phyloP scores from a whole-genome alignment of 2,888 invertebrate species.

The Agelastica alni region DNA sequence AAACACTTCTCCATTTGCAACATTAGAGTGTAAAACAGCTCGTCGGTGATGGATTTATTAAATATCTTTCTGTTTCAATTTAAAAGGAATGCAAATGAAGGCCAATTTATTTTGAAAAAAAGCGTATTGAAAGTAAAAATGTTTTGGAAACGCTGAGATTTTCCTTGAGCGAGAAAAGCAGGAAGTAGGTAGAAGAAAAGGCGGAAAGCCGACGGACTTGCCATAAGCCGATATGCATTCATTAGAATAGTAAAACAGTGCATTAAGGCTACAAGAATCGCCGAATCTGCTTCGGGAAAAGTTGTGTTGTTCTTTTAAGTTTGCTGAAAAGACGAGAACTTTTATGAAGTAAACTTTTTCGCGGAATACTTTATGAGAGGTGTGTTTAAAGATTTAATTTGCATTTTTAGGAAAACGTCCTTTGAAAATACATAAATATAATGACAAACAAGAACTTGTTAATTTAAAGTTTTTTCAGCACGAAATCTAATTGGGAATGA shows the following conservation, averaged over 20 bases:
- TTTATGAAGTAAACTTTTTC: slow-evolving; percentile 48
- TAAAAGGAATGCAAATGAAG: too few relatives aligned
- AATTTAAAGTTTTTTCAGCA: slow-evolving; percentile 11
- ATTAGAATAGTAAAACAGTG: slow-evolving; percentile 54
- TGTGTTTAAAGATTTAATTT: slow-evolving; percentile 48
- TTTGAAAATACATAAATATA: slow-evolving; percentile 32
- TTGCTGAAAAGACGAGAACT: slow-evolving; percentile 47
- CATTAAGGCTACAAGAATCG: slow-evolving; percentile 49
- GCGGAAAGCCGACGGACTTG: slow-evolving; percentile 26
- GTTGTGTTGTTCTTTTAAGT: slow-evolving; percentile 53
- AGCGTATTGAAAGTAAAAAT: too few relatives aligned
- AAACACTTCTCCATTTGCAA: too few relatives aligned
- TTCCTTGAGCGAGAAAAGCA: background rate
- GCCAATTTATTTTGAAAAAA: too few relatives aligned
- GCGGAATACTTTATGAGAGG: slow-evolving; percentile 45
- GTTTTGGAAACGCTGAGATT: slow-evolving; percentile 1
- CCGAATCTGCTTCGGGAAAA: slow-evolving; percentile 46
- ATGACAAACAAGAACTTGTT: slow-evolving; percentile 25
- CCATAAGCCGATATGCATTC: slow-evolving; percentile 53
- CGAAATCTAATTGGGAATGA: slow-evolving; percentile 8
- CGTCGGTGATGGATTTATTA: too few relatives aligned
- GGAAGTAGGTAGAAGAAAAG: slow-evolving; percentile 9
- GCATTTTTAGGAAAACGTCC: slow-evolving; percentile 40
- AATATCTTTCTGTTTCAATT: too few relatives aligned
- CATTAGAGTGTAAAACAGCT: too few relatives aligned